Evolutionary conservation across 2,797 vertebrate species (phyloP), one percentile per base, ranked within the genome.

Genomic region (Phylloscopus collybita): DNA sequence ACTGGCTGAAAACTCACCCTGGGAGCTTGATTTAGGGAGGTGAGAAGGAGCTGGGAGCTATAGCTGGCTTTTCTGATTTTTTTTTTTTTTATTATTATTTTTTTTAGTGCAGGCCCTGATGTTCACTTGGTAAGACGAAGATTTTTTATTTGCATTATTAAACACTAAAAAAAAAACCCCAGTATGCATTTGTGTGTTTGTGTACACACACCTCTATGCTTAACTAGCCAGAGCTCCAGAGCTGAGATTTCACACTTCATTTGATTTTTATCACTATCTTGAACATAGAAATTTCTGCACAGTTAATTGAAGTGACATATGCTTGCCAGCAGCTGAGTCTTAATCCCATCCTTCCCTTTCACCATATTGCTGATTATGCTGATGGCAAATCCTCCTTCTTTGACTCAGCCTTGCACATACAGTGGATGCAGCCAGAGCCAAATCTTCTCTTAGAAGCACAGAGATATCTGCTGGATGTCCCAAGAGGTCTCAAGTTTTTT

Each of bases 301-400:
- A 50, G 92, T 95, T 94, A 95, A 92, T 67, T 95, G 91, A 73
- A 79, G 80, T 65, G 94, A 88, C 95, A 95, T 85, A 83, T 90
- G 90, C 93, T 96, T 92, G 80, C 76, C 88, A 96, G 90, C 84
- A 94, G 90, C 82, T 90, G 88, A 87, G n/a, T 5, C 75, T 49
- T 92, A 95, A 90, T 92, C 93, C 83, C 60, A 42, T 85, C 92
- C 82, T 93, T 91, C 75, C 88, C 59, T 89, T 88, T 92, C 70
- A 73, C 91, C 61, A 16, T 60, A 25, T 85, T 96, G 94, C 91
- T 93, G 91, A 95, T 94, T 93, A 96, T 34, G 71, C 60, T 88
- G 83, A 84, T 90, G 86, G 78, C 45, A 96, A 95, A 86, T 88
- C 83, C 56, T 75, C 62, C 59, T 73, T 5, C 2, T 87, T 93